Evolutionary conservation across 2,113 vertebrate genomes (phyloP), one percentile per base, ranked within the genome.

Genomic region (Macroglossus sobrinus): DNA sequence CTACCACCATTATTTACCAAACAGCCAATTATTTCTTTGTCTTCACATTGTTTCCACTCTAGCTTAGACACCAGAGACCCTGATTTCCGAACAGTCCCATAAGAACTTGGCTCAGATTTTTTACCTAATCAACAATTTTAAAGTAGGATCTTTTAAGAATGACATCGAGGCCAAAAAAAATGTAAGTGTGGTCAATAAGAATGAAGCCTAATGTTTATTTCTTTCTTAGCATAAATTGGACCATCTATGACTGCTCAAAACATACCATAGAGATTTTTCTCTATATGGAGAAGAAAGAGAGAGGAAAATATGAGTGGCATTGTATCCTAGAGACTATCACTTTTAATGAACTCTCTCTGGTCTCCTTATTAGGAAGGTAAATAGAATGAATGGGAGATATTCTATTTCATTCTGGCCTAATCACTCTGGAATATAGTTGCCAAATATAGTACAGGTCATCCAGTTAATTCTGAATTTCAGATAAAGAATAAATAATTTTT

Each of bases 391-490:
- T 24, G 0, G 21, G 43, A 15, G 21, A 47, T 30, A 43, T 68
- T 26, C 69, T 64, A 78, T 82, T 96, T 92, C 63, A 55, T 63
- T 50, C 21, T 93, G 35, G 5, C 21, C 33, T 15, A 66, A 19
- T 76, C 10, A 72, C 16, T 61, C 33, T 89, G 79, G 15, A 66
- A 93, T 92, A 63, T 61, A 11, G 21, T 66, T 95, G 43, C 26
- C 30, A 55, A 55, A 86, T 55, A 86, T 75, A 89, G 68, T 80
- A 90, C 10, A 43, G 18, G 5, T 88, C 64, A 66, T 61, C 57
- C 33, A 21, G 40, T 45, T 78, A 79, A 84, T 79, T 81, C 19
- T 95, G 40, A 93, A 93, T 74, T 94, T 63, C 26, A 90, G 75
- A 74, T 68, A 86, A 80, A 78, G 5, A 95, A 66, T 24, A 45